These are phyloP conservation scores for Axinella damicornis DNA, from an alignment of 37 sponge, comb jelly and placozoan genomes.

Conservation along the genomic window DNA sequence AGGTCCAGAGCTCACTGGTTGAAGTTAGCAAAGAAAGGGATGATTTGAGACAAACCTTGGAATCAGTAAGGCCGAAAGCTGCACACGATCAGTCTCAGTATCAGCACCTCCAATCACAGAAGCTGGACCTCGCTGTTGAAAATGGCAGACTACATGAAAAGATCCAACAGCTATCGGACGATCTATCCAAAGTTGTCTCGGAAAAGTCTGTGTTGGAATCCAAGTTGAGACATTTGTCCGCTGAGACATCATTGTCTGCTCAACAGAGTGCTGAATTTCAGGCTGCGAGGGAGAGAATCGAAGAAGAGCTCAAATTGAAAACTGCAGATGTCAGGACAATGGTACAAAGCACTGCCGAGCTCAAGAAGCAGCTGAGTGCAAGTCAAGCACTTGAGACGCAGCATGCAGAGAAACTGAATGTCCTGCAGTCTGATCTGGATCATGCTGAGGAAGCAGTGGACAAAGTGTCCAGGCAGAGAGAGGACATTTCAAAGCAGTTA, in stretches of 20 bases:
- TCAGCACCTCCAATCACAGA: conserved; percentile 17
- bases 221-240: not conserved
- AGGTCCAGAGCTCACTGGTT: too few species aligned
- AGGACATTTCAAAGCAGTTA: not conserved
- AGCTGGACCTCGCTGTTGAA: not conserved
- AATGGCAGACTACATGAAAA: not conserved
- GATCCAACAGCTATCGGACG: conserved; percentile 2
- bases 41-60: not conserved
- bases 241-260: not conserved
- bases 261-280: conserved; percentile 15
- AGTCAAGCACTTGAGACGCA: conserved; percentile 2
- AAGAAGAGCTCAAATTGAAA: not conserved
- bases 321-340: not conserved
- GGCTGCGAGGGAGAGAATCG: conserved; percentile 19
- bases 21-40: not conserved
- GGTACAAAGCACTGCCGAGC: not conserved
- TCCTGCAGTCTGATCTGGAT: conserved; percentile 31
- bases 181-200: too few species aligned
- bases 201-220: not conserved
- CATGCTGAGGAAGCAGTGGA: conserved; percentile 1
- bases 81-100: conserved; percentile 3
- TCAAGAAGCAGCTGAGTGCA: not conserved
- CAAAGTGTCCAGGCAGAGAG: conserved; percentile 4
- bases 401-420: not conserved
- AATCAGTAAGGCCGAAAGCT: not conserved